Percentiles rank a stretch among this genome's conserved stretches.
phyloP scores from a whole-genome alignment of 2,113 vertebrate species.

The Alectura lathami region DNA sequence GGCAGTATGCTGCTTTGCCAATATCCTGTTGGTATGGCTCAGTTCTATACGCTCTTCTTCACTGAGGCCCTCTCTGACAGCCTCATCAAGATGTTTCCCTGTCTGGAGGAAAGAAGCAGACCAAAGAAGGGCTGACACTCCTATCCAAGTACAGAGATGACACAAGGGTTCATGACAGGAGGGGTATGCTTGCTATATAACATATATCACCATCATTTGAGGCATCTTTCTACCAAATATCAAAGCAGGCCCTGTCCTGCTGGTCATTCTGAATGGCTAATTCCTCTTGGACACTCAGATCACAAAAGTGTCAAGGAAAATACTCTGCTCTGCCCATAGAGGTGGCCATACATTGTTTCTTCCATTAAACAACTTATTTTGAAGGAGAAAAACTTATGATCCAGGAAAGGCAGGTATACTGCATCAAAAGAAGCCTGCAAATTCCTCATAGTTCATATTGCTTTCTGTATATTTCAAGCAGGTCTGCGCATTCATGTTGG shows the following conservation, averaged over 20 bases:
- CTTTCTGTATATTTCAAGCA: background rate
- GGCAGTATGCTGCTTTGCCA: background rate
- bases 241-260: background rate
- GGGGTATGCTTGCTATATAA: background rate
- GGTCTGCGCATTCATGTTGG: background rate
- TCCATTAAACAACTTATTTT: background rate
- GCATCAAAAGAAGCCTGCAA: background rate
- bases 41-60: background rate
- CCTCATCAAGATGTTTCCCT: background rate
- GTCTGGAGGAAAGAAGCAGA: background rate
- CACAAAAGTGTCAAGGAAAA: background rate
- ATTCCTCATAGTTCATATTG: background rate
- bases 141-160: background rate
- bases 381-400: background rate
- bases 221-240: background rate
- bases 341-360: background rate
- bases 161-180: background rate
- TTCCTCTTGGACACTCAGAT: background rate
- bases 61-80: background rate
- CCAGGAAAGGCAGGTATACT: background rate
- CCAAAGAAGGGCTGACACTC: background rate
- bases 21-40: background rate
- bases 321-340: background rate
- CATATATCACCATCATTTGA: background rate
- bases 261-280: background rate